phyloP scores from a whole-genome alignment of 2,888 invertebrate species.

The Cheiracanthium punctorium region DNA sequence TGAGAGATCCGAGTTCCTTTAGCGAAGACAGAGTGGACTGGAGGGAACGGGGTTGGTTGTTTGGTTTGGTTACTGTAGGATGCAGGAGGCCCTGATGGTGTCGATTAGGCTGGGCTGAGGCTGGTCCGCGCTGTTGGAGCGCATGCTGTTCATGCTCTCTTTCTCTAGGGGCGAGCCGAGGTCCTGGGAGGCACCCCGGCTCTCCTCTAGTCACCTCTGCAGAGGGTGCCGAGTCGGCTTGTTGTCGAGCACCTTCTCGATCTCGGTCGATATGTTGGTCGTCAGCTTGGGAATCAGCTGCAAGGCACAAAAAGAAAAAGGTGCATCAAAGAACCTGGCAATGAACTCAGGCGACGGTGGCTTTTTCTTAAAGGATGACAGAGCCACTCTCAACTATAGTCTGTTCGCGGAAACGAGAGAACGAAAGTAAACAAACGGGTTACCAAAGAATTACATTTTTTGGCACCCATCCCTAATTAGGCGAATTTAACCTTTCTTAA shows the following conservation, averaged over 20 bases:
- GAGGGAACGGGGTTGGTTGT: neutral
- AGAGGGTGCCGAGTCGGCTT: conserved; percentile 81
- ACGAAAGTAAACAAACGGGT: too few relatives aligned
- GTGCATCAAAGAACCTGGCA: too few relatives aligned
- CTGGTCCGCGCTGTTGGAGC: conserved; percentile 15
- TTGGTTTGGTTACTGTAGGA: conserved; percentile 47
- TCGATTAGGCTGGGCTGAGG: conserved; percentile 37
- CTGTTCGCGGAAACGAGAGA: too few relatives aligned
- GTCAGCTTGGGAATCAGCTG: conserved; percentile 94
- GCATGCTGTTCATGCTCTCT: neutral
- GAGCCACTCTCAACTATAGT: too few relatives aligned
- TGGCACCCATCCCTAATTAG: too few relatives aligned
- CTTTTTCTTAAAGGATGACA: too few relatives aligned
- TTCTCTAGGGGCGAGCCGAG: conserved; percentile 59
- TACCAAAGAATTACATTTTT: too few relatives aligned
- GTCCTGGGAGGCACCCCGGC: conserved; percentile 55
- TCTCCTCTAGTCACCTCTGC: conserved; percentile 69
- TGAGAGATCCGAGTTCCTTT: too few relatives aligned
- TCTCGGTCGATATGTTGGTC: conserved; percentile 89
- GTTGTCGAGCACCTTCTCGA: conserved; percentile 93
- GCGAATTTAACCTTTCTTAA: too few relatives aligned
- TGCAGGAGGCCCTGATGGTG: conserved; percentile 45
- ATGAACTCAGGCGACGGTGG: too few relatives aligned
- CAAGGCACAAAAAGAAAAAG: conserved; percentile 18
- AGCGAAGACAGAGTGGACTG: too few relatives aligned